Conservation (phyloP, 2,888 invertebrate species). For the Cheilosia grossa region DNA sequence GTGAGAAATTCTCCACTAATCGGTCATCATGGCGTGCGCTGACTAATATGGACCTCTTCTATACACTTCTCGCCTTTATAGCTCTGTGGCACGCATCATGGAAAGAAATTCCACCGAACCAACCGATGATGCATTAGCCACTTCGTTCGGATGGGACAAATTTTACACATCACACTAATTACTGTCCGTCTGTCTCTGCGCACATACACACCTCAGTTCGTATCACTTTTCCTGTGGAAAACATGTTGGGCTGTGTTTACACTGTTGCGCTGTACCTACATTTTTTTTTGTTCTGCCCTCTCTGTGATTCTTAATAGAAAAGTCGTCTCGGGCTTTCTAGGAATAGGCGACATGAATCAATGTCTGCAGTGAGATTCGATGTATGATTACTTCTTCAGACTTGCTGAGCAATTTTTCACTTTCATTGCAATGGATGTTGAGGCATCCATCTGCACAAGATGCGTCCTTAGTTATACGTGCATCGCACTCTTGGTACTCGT, state of each 20-base stretch:
- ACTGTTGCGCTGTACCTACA: slow-evolving; percentile 18
- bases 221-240: slow-evolving; percentile 45
- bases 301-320: slow-evolving; percentile 13
- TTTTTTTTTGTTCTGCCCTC: slow-evolving; percentile 4
- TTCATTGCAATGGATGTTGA: slow-evolving; percentile 71
- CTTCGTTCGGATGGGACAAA: slow-evolving; percentile 57
- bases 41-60: slow-evolving; percentile 59
- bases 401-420: slow-evolving; percentile 68
- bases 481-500: not conserved
- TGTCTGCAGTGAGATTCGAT: slow-evolving; percentile 54
- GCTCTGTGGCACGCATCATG: slow-evolving; percentile 47
- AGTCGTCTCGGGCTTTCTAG: slow-evolving; percentile 50
- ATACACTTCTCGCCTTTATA: slow-evolving; percentile 6
- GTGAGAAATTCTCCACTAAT: slow-evolving; percentile 67
- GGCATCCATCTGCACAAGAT: slow-evolving; percentile 58
- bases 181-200: slow-evolving; percentile 38
- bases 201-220: slow-evolving; percentile 23
- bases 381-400: slow-evolving; percentile 40
- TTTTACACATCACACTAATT: slow-evolving; percentile 72
- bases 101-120: slow-evolving; percentile 56
- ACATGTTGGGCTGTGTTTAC: slow-evolving; percentile 51
- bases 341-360: slow-evolving; percentile 68
- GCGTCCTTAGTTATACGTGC: slow-evolving; percentile 52
- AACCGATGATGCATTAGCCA: slow-evolving; percentile 68
- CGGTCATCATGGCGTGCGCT: slow-evolving; percentile 60